Evolutionary conservation across 1,140 invertebrate genomes (phyloP), one percentile per base, ranked within the genome.

Genomic region (Chlorops oryzae): DNA sequence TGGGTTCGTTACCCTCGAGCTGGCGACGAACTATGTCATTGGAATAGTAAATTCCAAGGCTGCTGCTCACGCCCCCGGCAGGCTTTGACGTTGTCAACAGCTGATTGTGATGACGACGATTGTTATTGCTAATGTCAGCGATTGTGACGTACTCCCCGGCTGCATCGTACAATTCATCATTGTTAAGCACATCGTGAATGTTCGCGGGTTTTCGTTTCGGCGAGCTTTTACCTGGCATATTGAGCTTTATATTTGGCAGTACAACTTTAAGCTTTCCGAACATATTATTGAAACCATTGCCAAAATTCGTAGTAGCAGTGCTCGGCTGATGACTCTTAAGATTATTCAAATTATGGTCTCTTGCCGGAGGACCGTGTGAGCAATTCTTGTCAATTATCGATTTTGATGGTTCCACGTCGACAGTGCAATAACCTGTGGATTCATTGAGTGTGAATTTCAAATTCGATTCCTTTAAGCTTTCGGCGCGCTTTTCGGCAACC

Each of bases 131-230:
- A 50, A 88, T 82, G 73, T 89, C 86, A 48, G 86, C 83, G 67
- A 90, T 87, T 35, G 86, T 89, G 9, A 90, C 88, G 73, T 90
- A 90, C 73, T 90, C 87, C 59, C 85, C 88, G 48, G 82, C 77
- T 69, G 82, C 75, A 58, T 77, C 74, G 57, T 78, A 78, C 38
- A 76, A 65, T 43, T 74, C 52, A n/a, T 69, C 66, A 38, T 69
- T 58, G 22, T 68, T 54, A 5, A 69, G 63, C 15, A 60, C 65
- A n/a, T n/a, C n/a, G n/a, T n/a, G n/a, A n/a, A n/a, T n/a, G 40
- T 54, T 62, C 0, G 62, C 52, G n/a, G 60, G 32, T 15, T 59
- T 59, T 21, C 57, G 59, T 51, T 61, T 63, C 2, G 50, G 49
- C 6, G 44, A 59, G 44, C 52, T 56, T 81, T 82, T 58, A 46